A percentile compares a stretch with the other conserved stretches of the same genome.
These are phyloP conservation scores for Gymnarchus niloticus DNA, from an alignment of 2,113 vertebrate species.

Conservation along the genomic window DNA sequence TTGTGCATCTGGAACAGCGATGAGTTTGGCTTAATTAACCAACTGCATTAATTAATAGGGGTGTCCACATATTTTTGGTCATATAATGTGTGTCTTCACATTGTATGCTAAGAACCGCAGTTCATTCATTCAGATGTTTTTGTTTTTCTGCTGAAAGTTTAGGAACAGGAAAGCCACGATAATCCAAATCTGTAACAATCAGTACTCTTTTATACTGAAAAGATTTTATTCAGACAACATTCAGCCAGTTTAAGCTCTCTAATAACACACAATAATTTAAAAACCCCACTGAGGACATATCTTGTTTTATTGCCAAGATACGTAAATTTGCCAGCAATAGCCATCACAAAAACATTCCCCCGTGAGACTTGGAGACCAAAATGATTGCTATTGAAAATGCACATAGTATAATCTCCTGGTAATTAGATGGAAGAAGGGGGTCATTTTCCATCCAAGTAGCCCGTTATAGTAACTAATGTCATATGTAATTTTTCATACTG, in stretches of 20 bases:
- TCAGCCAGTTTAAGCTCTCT: slow-evolving; percentile 24
- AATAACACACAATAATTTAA: slow-evolving; percentile 29
- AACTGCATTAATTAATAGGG: too few relatives aligned
- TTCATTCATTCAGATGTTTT: slow-evolving; percentile 8
- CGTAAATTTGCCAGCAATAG: background rate
- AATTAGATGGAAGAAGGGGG: background rate
- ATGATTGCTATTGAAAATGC: background rate
- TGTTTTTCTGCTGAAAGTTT: slow-evolving; percentile 13
- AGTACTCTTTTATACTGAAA: slow-evolving; percentile 9
- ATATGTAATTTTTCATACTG: background rate
- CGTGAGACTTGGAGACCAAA: background rate
- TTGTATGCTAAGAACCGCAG: background rate
- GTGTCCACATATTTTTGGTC: too few relatives aligned
- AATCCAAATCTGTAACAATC: slow-evolving; percentile 34
- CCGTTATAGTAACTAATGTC: background rate
- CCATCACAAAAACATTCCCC: background rate
- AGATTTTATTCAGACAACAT: slow-evolving; percentile 25
- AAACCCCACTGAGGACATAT: slow-evolving; percentile 4
- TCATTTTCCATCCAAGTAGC: background rate
- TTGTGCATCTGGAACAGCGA: too few relatives aligned
- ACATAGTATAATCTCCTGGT: background rate
- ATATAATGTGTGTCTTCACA: too few relatives aligned
- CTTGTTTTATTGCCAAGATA: slow-evolving; percentile 5
- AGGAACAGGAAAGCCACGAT: slow-evolving; percentile 13
- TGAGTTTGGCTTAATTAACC: too few relatives aligned